These are phyloP conservation scores for Sternotherus odoratus DNA, from an alignment of 2,797 vertebrate species.

Conservation along the genomic window DNA sequence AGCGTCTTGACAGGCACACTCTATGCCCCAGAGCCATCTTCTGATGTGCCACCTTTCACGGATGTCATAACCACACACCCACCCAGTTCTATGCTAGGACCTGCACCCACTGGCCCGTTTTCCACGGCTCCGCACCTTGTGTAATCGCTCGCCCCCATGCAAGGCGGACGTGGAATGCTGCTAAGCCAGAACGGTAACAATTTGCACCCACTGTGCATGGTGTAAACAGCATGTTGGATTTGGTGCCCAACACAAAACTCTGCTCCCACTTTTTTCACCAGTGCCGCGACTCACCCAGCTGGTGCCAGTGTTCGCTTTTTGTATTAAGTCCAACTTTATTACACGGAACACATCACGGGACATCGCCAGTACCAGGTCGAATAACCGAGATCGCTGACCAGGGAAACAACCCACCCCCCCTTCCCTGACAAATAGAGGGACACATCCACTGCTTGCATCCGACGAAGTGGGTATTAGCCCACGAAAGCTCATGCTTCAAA, in stretches of 20 bases:
- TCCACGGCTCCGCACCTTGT: not conserved
- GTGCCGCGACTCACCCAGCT: not conserved
- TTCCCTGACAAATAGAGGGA: no score
- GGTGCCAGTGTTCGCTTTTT: not conserved
- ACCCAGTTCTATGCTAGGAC: not conserved
- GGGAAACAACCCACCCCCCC: no score
- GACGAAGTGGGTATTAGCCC: no score
- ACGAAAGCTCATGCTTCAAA: no score
- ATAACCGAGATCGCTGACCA: no score
- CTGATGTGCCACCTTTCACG: not conserved
- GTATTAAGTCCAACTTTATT: not conserved
- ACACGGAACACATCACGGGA: no score
- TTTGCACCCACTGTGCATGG: not conserved
- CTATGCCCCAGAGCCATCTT: not conserved
- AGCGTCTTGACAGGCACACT: not conserved
- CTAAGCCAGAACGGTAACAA: not conserved
- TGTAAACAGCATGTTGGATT: not conserved
- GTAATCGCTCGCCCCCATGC: not conserved
- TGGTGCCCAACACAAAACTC: not conserved
- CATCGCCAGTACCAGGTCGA: no score
- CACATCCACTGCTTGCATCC: no score
- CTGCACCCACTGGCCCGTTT: not conserved
- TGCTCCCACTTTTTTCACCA: not conserved
- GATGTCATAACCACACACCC: not conserved
- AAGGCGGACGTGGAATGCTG: not conserved